Evolutionary conservation across 1,140 invertebrate genomes (phyloP).

Genomic region (Muscidifurax raptorellus): DNA sequence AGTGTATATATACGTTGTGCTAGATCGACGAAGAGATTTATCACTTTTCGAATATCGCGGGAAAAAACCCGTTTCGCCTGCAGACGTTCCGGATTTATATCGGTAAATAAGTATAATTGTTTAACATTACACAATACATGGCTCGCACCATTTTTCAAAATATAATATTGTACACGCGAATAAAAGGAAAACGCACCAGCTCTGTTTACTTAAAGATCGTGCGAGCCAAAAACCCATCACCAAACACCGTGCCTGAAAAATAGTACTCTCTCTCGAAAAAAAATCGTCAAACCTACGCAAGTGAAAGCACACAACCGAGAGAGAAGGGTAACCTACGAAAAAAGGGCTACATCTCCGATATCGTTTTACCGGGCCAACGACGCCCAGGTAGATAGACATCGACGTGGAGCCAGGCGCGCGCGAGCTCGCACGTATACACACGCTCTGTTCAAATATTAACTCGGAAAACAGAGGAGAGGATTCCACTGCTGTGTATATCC

Average conservation of each 20-base stretch:
- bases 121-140: not conserved
- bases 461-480: slow-evolving; percentile 63
- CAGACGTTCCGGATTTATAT: not conserved
- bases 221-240: not conserved
- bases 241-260: not conserved
- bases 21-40: not conserved
- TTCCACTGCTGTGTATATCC: slow-evolving; percentile 17
- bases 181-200: not conserved
- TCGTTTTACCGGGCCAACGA: slow-evolving; percentile 6
- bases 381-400: slow-evolving; percentile 8
- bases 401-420: not conserved
- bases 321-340: slow-evolving; percentile 2
- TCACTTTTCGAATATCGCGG: not conserved
- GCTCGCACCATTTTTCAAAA: not conserved
- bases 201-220: not conserved
- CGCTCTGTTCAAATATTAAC: slow-evolving; percentile 70
- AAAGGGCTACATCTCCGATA: slow-evolving; percentile 24
- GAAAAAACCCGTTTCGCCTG: no score
- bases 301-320: not conserved
- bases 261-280: not conserved
- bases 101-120: not conserved
- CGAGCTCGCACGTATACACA: not conserved
- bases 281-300: not conserved
- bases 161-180: not conserved
- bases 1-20: no score